Base-by-base conservation (phyloP, 1,140 invertebrate genomes). In the Dufourea novaeangliae region DNA sequence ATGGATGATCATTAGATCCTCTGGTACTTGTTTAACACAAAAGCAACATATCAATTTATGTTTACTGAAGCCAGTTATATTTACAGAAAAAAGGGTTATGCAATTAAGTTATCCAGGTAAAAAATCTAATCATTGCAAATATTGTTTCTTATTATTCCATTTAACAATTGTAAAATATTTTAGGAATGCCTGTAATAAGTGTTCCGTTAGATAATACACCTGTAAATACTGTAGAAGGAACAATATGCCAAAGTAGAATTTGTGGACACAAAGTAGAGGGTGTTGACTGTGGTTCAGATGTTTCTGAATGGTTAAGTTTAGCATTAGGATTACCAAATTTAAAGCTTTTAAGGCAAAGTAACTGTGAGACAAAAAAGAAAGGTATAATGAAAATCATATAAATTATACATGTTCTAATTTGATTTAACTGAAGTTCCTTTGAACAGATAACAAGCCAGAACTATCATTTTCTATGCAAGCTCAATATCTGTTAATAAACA, bases 1-100 rank as follows among this genome's bases (percentile, higher is more conserved):
- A 86, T 99, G 97, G 97, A 97, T 98, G 96, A 96, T 99, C 73
- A 93, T 98, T 1, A 96, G 95, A 81, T 91, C 93, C 20, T 93
- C 94, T 86, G 97, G 97, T 29, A 94, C 96, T 54, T 96, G 96
- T 73, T 88, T 99, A 20, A 98, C 97, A 37, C 98, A 99, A 91
- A 99, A 99, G 90, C 94, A 96, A 67, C 95, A 96, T 85, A 94
- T 96, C 0, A 94, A 94, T 79, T 93, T 99, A 86, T 98, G 97
- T 92, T 91, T 96, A 32, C 94, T 99, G n/a, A 93, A 92, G 84
- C 97, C 98, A 4, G 87, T 90, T 12, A 94, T 98, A 77, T 93
- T 97, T 92, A 88, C 96, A 37, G 87, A 94, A 57, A 90, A 90
- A 5, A 93, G 94, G 78, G 88, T 91, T 25, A 91, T 99, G 83